phyloP scores from a whole-genome alignment of 2,113 vertebrate genomes.

The Cynocephalus volans region DNA sequence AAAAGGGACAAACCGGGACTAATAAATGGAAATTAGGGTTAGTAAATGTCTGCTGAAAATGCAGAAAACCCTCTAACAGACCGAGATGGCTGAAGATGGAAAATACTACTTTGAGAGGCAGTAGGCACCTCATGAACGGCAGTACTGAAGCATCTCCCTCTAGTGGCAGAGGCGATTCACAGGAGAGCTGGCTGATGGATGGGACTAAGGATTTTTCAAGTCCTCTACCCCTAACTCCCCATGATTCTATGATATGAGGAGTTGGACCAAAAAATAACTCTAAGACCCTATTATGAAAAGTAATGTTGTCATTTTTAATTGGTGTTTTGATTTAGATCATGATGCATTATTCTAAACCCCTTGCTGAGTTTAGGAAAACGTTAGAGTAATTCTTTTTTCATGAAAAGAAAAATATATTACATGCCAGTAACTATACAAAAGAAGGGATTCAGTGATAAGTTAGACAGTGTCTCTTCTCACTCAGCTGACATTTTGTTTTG shows the following conservation, averaged over 20 bases:
- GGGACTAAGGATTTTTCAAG: not conserved
- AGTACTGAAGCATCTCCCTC: not conserved
- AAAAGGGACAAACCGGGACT: not conserved
- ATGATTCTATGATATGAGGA: not conserved
- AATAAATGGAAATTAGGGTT: not conserved
- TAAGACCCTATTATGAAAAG: not conserved
- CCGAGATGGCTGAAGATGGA: not conserved
- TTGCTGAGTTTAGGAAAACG: not conserved
- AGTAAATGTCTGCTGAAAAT: not conserved
- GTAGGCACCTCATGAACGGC: not conserved
- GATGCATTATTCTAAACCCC: not conserved
- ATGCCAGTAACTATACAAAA: not conserved
- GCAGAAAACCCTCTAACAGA: not conserved
- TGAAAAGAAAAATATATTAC: not conserved
- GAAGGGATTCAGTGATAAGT: not conserved
- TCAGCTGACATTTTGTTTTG: not conserved
- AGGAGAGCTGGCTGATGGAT: accelerated
- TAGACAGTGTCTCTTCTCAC: not conserved
- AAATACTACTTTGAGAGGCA: not conserved
- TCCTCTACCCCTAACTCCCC: not conserved
- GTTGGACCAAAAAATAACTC: not conserved
- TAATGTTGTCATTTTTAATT: not conserved
- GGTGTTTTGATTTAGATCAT: constrained; percentile 48
- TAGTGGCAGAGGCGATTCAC: not conserved
- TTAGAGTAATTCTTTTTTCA: constrained; percentile 1